Base-by-base conservation (phyloP, 1,140 invertebrate species). In the Drosophila repleta region DNA sequence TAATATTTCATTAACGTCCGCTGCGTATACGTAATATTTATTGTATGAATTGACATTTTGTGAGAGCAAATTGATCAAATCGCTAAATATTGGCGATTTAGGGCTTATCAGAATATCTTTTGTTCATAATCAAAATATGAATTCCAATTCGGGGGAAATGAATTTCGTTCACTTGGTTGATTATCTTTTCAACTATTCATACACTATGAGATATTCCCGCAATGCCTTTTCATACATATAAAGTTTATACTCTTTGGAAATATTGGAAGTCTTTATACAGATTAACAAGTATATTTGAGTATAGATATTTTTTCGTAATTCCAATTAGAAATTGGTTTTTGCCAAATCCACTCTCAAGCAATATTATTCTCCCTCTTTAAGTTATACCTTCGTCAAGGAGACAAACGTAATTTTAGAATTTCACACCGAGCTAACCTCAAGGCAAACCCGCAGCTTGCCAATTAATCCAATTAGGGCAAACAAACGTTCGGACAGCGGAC, bases 401-500 rank as follows among this genome's bases (percentile, higher is more conserved):
- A 46, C 5, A 52, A 20, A 52, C 20, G n/a, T 20, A 24, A 17
- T 63, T 18, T 49, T 43, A 56, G 15, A 57, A 52, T 20, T 37
- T 73, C 32, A 73, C 51, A 61, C 26, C 49, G 51, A 73, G 32
- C 68, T 43, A 39, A 51, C 62, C 64, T 56, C 43, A 68, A 57
- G 56, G 48, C 63, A 15, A 67, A 32, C 21, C 69, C 49, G 49
- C 55, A 61, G 64, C 56, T 20, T 55, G 56, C 51, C 56, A 73
- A 73, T 68, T 73, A 73, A 73, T 73, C 70, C 70, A 73, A 72
- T 72, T 72, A 72, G 62, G 62, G 43, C 26, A 56, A 68, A 61
- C 49, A 61, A 55, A 29, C 32, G 55, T 32, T 15, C n/a, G 24
- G 60, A 46, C 21, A 63, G 24, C 11, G 8, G 15, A 49, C 5